These are phyloP conservation scores for Ptilodon capucinus DNA, from an alignment of 2,888 invertebrate genomes.

Conservation along the genomic window DNA sequence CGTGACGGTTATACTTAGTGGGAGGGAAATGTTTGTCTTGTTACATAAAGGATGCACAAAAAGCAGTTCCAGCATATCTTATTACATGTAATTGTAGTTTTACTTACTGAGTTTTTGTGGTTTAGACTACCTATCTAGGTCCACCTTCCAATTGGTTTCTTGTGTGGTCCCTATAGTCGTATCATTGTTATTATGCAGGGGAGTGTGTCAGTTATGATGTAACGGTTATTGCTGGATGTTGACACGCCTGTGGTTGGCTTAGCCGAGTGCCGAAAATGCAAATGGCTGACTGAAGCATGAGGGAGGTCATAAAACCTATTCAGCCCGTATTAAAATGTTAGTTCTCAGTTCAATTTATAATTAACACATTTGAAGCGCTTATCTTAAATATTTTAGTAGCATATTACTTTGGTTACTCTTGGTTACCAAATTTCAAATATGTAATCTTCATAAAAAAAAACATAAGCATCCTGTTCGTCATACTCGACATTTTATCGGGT, in stretches of 20 bases:
- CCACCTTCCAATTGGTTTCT: neutral
- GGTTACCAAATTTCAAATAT: constrained; percentile 25
- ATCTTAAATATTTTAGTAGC: no score
- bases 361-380: no score
- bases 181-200: neutral
- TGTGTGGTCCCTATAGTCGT: neutral
- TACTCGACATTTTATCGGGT: constrained; percentile 42
- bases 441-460: constrained; percentile 26
- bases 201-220: neutral
- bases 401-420: no score
- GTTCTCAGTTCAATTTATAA: no score
- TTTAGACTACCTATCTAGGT: no score
- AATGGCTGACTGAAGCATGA: neutral
- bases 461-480: constrained; percentile 21
- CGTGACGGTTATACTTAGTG: constrained; percentile 29
- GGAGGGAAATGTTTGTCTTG: neutral
- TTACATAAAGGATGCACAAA: neutral
- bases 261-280: neutral
- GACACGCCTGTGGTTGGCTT: neutral
- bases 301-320: neutral
- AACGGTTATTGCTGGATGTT: neutral
- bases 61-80: neutral
- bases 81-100: neutral
- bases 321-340: no score
- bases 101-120: neutral